These are phyloP conservation scores for Oceanodroma tethys DNA, from an alignment of 2,113 vertebrate species.

Conservation along the genomic window DNA sequence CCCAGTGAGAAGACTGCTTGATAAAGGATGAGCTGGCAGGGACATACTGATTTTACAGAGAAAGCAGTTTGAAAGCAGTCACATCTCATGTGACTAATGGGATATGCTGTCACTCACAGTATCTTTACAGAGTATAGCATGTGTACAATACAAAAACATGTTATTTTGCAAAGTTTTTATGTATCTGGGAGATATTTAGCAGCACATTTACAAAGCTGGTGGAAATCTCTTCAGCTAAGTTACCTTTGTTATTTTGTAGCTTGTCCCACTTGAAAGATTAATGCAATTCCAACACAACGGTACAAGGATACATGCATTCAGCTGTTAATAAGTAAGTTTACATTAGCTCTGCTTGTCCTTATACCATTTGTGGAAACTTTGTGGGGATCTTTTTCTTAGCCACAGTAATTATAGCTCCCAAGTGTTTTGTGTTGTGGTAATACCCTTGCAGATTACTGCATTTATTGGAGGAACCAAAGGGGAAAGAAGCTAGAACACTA, in stretches of 20 bases:
- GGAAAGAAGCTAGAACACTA: background rate
- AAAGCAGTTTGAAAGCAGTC: background rate
- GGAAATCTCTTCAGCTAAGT: background rate
- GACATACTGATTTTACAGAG: background rate
- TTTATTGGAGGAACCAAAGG: background rate
- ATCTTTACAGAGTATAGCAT: background rate
- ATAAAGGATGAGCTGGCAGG: background rate
- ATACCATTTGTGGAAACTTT: background rate
- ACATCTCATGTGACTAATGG: background rate
- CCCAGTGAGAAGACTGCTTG: background rate
- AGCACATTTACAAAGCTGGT: background rate
- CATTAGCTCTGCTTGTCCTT: background rate
- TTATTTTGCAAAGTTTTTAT: background rate
- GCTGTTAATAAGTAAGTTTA: background rate
- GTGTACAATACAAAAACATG: background rate
- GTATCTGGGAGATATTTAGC: background rate
- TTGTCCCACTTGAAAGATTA: background rate
- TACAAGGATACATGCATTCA: background rate
- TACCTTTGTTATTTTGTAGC: background rate
- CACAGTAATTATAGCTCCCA: background rate
- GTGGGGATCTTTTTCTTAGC: background rate
- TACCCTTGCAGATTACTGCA: background rate
- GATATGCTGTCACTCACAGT: conserved; percentile 2
- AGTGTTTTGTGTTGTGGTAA: background rate
- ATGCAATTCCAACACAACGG: background rate